Evolutionary conservation across 2,797 vertebrate genomes (phyloP), one percentile per base, ranked within the genome.

Genomic region (Intellagama lesueurii): DNA sequence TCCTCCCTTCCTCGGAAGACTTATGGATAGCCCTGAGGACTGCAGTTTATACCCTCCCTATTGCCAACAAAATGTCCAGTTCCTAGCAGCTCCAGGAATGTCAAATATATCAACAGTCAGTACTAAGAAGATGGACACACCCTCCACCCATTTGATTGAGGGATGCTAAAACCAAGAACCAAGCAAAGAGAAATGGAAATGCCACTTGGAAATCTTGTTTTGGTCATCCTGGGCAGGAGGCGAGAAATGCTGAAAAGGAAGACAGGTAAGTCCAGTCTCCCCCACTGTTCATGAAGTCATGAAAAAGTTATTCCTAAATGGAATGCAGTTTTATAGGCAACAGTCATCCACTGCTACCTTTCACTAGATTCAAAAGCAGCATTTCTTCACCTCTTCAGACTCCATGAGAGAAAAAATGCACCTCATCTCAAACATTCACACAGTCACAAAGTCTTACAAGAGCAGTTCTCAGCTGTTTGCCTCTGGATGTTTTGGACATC

Each of bases 1-100:
- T 79, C 60, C 35, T 49, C 28, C 86, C 35, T 77, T 70, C 81
- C 69, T 44, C 17, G 47, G 2, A 32, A 49, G 11, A 47, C 19
- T 84, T 78, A 79, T 6, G 16, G 19, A 28, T 12, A 76, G n/a
- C 76, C 83, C 56, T 4, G 22, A 30, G 11, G 47, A 24, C 70
- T 44, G 19, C 8, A 47, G 9, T 64, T 49, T 88, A 78, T 88
- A 52, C 8, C 69, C 69, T 89, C 82, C 79, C 68, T 83, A 70
- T 19, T 32, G 17, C 87, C 30, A 28, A 32, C 0, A 1, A 30
- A 77, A 47, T 14, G 28, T 68, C 75, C 75, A 64, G 30, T 69
- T 70, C 76, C 68, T 32, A 73, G 69, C n/a, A 76, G 26, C n/a
- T 60, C 66, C 68, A 16, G 14, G 76, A 40, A 77, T 78, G 83